Evolutionary conservation across 2,797 vertebrate species (phyloP).

Genomic region (Channa striata): DNA sequence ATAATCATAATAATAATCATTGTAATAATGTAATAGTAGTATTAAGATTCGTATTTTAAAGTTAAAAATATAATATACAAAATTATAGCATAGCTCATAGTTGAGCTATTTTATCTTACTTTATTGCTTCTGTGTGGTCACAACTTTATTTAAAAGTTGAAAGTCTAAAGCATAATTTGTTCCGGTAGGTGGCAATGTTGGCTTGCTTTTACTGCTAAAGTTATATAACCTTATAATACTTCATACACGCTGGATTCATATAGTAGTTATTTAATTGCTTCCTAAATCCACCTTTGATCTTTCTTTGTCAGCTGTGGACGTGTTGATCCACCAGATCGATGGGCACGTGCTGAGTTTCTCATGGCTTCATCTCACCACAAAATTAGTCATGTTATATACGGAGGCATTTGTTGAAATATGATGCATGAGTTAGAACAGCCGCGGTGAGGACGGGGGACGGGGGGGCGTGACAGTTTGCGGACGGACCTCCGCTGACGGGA

Average conservation of each 20-base stretch:
- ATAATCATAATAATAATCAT: background rate
- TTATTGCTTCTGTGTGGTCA: slow-evolving; percentile 64
- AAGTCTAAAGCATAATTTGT: background rate
- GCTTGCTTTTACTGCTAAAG: too few species aligned
- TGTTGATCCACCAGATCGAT: too few species aligned
- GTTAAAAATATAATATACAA: background rate
- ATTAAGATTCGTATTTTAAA: too few species aligned
- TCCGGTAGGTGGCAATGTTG: slow-evolving; percentile 63
- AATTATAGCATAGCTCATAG: background rate
- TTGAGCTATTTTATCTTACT: slow-evolving; percentile 23
- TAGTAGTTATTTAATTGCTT: background rate
- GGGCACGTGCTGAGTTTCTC: background rate
- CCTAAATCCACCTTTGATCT: background rate
- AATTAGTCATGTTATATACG: background rate
- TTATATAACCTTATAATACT: slow-evolving; percentile 43
- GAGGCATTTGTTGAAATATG: background rate
- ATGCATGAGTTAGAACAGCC: slow-evolving; percentile 2
- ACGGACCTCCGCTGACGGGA: slow-evolving; percentile 50
- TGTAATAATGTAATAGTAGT: background rate
- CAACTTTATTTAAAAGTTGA: slow-evolving; percentile 6
- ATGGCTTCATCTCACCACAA: background rate
- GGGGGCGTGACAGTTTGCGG: slow-evolving; percentile 60
- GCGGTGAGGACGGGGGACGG: background rate
- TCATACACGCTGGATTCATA: background rate
- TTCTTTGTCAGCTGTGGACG: fast-evolving